These are phyloP conservation scores for Rhabdornis inornatus DNA, from an alignment of 2,113 vertebrate genomes.

Conservation along the genomic window DNA sequence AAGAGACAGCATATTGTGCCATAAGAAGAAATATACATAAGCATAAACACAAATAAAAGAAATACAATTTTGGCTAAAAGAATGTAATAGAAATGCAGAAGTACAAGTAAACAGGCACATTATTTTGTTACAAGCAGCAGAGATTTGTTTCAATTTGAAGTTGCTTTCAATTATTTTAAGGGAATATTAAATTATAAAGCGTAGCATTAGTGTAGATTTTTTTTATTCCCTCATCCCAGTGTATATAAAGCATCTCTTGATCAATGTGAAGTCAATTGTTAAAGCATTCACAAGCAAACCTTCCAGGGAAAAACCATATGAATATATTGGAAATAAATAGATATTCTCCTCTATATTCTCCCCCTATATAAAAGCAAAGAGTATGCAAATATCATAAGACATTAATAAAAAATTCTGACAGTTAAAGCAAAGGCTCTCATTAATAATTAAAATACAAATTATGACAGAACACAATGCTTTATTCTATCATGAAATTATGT, in stretches of 20 bases:
- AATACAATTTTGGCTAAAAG: neutral
- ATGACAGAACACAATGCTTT: constrained; percentile 52
- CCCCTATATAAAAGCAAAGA: neutral
- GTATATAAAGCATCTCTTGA: neutral
- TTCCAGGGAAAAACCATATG: neutral
- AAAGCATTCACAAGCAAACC: constrained; percentile 16
- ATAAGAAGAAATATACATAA: neutral
- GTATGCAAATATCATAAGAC: constrained; percentile 34
- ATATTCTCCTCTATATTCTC: neutral
- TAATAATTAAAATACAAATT: constrained; percentile 69
- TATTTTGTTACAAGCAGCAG: neutral
- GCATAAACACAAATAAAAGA: neutral
- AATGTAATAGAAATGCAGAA: neutral
- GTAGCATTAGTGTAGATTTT: neutral
- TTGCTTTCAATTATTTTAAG: neutral
- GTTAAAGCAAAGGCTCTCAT: constrained; percentile 53
- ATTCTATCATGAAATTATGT: constrained; percentile 32
- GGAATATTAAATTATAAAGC: neutral
- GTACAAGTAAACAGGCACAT: neutral
- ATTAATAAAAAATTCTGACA: constrained; percentile 63
- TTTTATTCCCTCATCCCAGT: neutral
- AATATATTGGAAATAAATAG: neutral
- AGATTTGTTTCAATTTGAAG: neutral
- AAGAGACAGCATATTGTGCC: neutral
- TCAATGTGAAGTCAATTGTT: neutral